Base-by-base conservation (phyloP, 2,113 vertebrate species). In the Lipophrys pholis region DNA sequence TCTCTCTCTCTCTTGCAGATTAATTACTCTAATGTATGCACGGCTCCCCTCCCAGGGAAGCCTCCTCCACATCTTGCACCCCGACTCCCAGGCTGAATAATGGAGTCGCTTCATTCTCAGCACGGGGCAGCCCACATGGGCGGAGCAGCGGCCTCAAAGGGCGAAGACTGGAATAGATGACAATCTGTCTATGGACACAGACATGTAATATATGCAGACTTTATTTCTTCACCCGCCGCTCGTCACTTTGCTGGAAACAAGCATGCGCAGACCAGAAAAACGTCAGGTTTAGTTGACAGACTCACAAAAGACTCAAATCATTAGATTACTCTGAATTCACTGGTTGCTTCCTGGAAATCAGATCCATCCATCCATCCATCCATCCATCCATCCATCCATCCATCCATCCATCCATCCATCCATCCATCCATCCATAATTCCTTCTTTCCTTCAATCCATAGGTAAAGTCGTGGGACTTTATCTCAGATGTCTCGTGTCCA, bases 1-100 rank as follows among this genome's bases (percentile, higher is more conserved):
- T 48, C 62, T 21, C 73, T 73, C 65, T 55, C 66, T 83, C 69
- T 87, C 73, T 52, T 61, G 78, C 82, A 85, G 85, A 84, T 87
- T 89, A 86, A 89, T 87, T 87, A 84, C 46, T 70, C 9, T 82
- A 82, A 82, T 80, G 42, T 71, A 84, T 86, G 78, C 80, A 45
- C 78, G 70, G 71, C 74, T 69, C 71, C 64, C 67, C 65, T 87
- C 87, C 69, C 58, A 46, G 69, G 60, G 71, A 81, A 15, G 1
- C 60, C 53, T 68, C 72, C 78, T 78, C 73, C 69, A 57, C 63
- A 41, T 78, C 82, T 15, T 57, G 68, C 52, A 46, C 73, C 66
- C 64, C 52, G 14, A 55, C 73, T 80, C 68, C 8, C 6, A 35
- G 50, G 62, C 38, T 75, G 57, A 77, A 77, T 62, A 69, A 75